Base-by-base conservation (phyloP, 1,140 invertebrate species). In the Drosophila pruinosa region DNA sequence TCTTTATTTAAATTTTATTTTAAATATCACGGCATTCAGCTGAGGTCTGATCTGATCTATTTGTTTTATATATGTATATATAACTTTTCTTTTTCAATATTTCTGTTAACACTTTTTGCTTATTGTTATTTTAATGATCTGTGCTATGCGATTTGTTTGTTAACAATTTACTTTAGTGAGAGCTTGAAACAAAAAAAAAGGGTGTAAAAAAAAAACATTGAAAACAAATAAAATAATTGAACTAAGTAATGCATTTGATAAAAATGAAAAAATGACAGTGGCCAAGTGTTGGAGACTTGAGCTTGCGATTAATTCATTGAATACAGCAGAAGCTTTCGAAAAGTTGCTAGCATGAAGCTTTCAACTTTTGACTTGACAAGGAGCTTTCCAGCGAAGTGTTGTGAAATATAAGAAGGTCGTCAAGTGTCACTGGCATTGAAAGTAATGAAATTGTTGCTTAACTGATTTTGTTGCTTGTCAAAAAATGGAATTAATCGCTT, bases 1-100 rank as follows among this genome's bases (percentile, higher is more conserved):
- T 54, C 34, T 68, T 59, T 72, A 26, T 72, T 71, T 72, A 56
- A 41, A 56, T 76, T 73, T 79, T 82, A 79, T 73, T 89, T 89
- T 89, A 89, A 83, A 89, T 89, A 89, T 89, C 88, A 89, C 88
- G 81, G 88, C 86, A 90, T 89, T 89, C 88, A 89, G 88, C 88
- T 89, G 88, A 89, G 88, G 88, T 89, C 81, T 88, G 82, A 86
- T 86, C 77, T 86, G 81, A 88, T 88, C 82, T 88, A 81, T 86
- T 56, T 86, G 43, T 57, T 80, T 76, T 59, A 52, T 72, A 45
- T 75, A 56, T 72, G 3, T 48, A 24, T 43, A n/a, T 43, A 19
- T 43, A 21, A n/a, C 7, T 36, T 36, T 36, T 10, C 34, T 75
- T 47, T 38, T 73, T 65, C 63, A 22, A 34, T 62, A 15, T 71